Conservation (phyloP, 2,797 vertebrate genomes). For the Dicrostonyx torquatus region DNA sequence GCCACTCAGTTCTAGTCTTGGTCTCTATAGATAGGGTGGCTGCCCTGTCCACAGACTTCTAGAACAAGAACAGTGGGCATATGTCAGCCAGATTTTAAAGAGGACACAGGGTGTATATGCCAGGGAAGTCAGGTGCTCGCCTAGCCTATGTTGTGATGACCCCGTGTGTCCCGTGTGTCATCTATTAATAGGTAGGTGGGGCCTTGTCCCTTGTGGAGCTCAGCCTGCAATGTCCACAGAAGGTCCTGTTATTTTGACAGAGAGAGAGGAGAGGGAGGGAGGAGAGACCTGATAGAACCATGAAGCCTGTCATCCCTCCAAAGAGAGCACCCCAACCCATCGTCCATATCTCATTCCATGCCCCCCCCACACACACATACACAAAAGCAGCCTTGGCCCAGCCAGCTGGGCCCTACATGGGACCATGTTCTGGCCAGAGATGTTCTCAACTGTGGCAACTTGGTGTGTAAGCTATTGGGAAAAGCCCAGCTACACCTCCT, state of each 20-base stretch:
- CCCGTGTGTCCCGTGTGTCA: no score
- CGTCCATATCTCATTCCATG: rapidly evolving
- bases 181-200: neutral
- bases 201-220: neutral
- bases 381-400: no score
- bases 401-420: neutral
- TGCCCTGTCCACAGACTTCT: neutral
- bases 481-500: neutral
- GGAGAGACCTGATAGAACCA: neutral
- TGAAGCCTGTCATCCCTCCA: neutral
- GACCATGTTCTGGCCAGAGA: neutral
- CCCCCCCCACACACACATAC: no score
- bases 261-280: no score
- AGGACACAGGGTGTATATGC: no score
- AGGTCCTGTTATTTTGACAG: neutral
- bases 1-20: neutral
- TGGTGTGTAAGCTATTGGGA: neutral
- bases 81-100: neutral
- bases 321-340: neutral
- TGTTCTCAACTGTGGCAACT: neutral
- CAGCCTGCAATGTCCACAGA: neutral
- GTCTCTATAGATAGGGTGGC: neutral
- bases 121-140: neutral
- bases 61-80: neutral
- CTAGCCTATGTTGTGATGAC: neutral